Evolutionary conservation across 2,888 invertebrate species (phyloP), one percentile per base, ranked within the genome.

Genomic region (Dasypogon diadema): DNA sequence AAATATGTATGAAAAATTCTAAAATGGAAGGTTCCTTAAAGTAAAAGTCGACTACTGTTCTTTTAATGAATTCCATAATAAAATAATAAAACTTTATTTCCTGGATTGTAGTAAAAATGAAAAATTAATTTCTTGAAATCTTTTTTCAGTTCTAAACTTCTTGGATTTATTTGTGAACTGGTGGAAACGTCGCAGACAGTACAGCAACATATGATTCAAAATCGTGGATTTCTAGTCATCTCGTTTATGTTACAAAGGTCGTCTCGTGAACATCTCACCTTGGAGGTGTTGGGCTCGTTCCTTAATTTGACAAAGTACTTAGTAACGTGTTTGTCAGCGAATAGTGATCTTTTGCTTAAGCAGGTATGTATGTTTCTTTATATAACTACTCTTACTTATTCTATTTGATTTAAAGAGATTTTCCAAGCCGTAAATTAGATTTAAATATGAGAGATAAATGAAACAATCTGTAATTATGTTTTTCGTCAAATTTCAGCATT

Each of bases 201-300:
- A 77, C 99, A 99, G 85, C 99, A 99, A 85, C 99, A 99, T 87
- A 97, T 99, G 94, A 95, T 98, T 85, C 99, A 99, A 80, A 98
- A 97, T 86, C 93, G 98, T 81, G 99, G 99, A 77, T 99, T 99
- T 87, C 91, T 99, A 82, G 98, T 99, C 79, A 97, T 99, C 85
- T 97, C 98, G 80, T 97, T 95, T 87, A 95, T 98, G 92, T 90
- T 99, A 82, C 97, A 98, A 86, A 91, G 96, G 81, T 97, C 95
- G 77, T 94, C 93, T 72, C 89, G 96, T 79, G 97, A 98, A 83
- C 98, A 99, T 86, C 90, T 99, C 73, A 97, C 97, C 8, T 92
- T 95, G 51, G 96, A 97, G 85, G 98, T 98, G 46, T 90, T 99
- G 76, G 94, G 95, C 76, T 96, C 96, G 37, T 97, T 97, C 88